Evolutionary conservation across 1,140 invertebrate species (phyloP).

Genomic region (Listronotus bonariensis): DNA sequence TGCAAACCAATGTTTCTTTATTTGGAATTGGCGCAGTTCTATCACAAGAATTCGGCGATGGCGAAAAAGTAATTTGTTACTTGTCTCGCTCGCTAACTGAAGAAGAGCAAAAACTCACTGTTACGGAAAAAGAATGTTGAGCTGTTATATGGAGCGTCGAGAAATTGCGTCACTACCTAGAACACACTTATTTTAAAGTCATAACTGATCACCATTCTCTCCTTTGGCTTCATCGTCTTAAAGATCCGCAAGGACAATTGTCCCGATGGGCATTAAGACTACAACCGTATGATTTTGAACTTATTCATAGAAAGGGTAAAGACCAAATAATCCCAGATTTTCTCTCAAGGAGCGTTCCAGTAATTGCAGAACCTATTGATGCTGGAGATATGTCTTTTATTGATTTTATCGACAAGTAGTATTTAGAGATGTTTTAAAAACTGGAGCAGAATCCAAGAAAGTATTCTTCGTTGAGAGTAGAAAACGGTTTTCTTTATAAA

Average conservation of each 20-base stretch:
- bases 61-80: constrained; percentile 32
- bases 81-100: constrained; percentile 29
- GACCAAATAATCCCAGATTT: constrained; percentile 34
- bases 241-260: constrained; percentile 54
- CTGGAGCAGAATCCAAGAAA: background rate
- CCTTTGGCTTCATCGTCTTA: constrained; percentile 56
- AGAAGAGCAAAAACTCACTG: constrained; percentile 56
- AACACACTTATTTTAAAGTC: constrained; percentile 55
- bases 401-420: constrained; percentile 21
- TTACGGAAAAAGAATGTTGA: constrained; percentile 58
- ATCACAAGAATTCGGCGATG: constrained; percentile 27
- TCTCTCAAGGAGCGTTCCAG: constrained; percentile 32
- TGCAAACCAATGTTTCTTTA: constrained; percentile 43
- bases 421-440: constrained; percentile 10
- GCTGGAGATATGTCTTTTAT: background rate
- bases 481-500: constrained; percentile 12
- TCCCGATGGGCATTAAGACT: constrained; percentile 56
- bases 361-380: constrained; percentile 11
- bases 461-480: background rate
- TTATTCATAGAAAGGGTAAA: constrained; percentile 54
- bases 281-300: constrained; percentile 54
- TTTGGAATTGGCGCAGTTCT: constrained; percentile 42
- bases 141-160: constrained; percentile 56
- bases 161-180: constrained; percentile 55
- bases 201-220: constrained; percentile 59